Evolutionary conservation across 2,888 invertebrate species (phyloP).

Genomic region (Cryptophagus acutangulus): DNA sequence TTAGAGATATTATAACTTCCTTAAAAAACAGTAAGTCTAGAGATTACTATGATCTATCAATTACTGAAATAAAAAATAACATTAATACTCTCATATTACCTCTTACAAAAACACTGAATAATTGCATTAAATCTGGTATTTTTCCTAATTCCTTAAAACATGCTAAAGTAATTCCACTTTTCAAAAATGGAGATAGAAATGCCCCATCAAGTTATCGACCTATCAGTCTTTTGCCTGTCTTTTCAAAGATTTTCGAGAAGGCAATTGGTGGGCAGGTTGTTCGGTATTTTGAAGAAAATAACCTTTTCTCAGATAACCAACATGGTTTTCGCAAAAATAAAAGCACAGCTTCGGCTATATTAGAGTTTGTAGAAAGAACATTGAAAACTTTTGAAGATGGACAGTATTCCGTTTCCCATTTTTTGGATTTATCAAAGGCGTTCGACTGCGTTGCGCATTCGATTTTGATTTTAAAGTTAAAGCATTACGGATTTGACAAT

Average conservation of each 20-base stretch:
- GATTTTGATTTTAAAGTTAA: not conserved
- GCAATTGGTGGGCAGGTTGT: not conserved
- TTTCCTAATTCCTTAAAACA: conserved; percentile 18
- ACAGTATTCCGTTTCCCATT: not conserved
- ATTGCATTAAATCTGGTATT: conserved; percentile 10
- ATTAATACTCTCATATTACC: conserved; percentile 10
- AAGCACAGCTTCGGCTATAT: not conserved
- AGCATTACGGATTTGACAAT: not conserved
- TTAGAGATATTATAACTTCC: conserved; percentile 4
- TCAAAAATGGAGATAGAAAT: conserved; percentile 16
- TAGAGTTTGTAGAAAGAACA: not conserved
- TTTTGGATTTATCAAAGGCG: not conserved
- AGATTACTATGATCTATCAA: conserved; percentile 11
- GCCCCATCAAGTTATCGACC: conserved; percentile 16
- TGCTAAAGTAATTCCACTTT: conserved; percentile 19
- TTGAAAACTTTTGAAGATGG: not conserved
- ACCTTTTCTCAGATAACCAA: not conserved
- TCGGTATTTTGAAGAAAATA: conserved; percentile 9
- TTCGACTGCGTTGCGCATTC: conserved; percentile 3
- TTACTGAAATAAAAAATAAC: conserved; percentile 7
- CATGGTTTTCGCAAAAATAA: conserved; percentile 1
- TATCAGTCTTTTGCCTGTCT: conserved; percentile 15
- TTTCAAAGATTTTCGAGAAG: conserved; percentile 14
- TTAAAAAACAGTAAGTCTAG: conserved; percentile 7
- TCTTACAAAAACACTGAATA: conserved; percentile 13